Conservation (phyloP, 2,113 vertebrate species). For the Globicephala melas region DNA sequence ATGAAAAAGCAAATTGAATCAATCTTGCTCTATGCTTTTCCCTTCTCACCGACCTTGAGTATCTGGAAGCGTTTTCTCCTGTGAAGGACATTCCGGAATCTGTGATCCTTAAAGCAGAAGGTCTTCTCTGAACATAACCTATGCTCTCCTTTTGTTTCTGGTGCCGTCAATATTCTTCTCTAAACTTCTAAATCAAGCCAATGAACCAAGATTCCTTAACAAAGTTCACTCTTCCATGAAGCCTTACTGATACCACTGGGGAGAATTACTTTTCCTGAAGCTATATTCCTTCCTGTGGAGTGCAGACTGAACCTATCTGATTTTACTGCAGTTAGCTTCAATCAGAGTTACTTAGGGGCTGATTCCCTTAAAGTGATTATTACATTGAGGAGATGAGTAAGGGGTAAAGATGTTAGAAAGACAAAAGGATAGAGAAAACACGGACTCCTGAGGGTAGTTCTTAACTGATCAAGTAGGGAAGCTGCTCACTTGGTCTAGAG, state of each 20-base stretch:
- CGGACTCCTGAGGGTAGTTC: neutral
- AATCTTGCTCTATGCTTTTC: neutral
- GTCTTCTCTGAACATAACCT: neutral
- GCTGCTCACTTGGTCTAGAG: neutral
- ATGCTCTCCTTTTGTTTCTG: neutral
- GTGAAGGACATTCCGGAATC: neutral
- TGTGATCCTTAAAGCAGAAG: neutral
- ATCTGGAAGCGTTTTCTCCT: neutral
- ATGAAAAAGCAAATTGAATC: neutral
- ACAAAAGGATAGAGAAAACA: neutral
- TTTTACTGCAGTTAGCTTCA: neutral
- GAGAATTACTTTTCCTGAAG: neutral
- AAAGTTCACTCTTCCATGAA: neutral
- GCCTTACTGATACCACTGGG: neutral
- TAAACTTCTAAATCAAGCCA: neutral
- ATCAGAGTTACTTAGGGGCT: neutral
- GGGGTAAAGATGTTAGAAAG: neutral
- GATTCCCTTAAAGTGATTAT: neutral
- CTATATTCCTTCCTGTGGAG: neutral
- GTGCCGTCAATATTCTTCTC: neutral
- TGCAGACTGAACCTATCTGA: neutral
- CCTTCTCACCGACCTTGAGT: neutral
- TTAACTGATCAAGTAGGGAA: neutral
- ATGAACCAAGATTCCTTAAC: neutral
- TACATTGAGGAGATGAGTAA: neutral